Evolutionary conservation across 2,888 invertebrate genomes (phyloP).

Genomic region (Dendrolimus houi): DNA sequence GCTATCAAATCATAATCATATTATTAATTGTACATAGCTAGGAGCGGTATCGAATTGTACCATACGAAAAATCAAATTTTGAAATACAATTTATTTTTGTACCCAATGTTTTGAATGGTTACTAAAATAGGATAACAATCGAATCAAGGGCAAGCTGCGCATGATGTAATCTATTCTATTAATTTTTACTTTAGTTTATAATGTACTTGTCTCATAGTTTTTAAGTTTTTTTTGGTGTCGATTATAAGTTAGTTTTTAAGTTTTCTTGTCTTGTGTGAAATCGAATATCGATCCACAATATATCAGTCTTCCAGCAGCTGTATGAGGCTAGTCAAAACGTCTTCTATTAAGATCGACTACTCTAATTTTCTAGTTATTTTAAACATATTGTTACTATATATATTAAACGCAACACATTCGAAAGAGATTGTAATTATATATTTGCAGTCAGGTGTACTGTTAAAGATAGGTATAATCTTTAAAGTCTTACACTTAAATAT

Average conservation of each 20-base stretch:
- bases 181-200: neutral
- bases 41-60: slow-evolving; percentile 4
- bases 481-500: too few species aligned
- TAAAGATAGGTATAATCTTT: too few species aligned
- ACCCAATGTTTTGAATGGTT: slow-evolving; percentile 64
- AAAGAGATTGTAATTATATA: too few species aligned
- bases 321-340: neutral
- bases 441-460: too few species aligned
- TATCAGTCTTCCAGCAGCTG: slow-evolving; percentile 64
- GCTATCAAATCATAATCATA: slow-evolving; percentile 25
- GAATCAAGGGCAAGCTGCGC: slow-evolving; percentile 35
- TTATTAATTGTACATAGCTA: slow-evolving; percentile 5
- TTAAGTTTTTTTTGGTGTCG: neutral
- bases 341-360: too few species aligned
- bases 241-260: slow-evolving; percentile 17
- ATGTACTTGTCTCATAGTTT: neutral
- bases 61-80: slow-evolving; percentile 28
- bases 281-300: slow-evolving; percentile 18
- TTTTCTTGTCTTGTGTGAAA: slow-evolving; percentile 29
- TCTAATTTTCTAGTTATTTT: too few species aligned
- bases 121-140: slow-evolving; percentile 25
- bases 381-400: too few species aligned
- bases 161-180: slow-evolving; percentile 14
- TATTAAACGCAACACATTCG: too few species aligned
- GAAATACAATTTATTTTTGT: slow-evolving; percentile 67